phyloP scores from a whole-genome alignment of 2,113 vertebrate species.

The Calidris pugnax region DNA sequence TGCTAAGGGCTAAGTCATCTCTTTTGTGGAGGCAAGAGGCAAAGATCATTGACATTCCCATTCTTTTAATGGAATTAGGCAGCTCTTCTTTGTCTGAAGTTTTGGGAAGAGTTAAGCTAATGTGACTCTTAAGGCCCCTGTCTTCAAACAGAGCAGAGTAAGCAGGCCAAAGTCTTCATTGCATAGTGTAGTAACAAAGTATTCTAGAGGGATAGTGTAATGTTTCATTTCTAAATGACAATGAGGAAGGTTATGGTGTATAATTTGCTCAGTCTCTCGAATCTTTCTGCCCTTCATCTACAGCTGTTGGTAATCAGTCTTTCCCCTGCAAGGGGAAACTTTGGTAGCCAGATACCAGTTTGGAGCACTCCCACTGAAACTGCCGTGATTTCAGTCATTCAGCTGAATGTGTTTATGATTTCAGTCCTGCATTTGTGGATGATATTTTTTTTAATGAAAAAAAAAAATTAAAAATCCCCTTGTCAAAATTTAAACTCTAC shows the following conservation, averaged over 20 bases:
- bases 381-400: neutral
- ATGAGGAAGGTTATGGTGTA: neutral
- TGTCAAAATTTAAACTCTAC: neutral
- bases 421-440: neutral
- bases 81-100: neutral
- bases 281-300: neutral
- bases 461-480: neutral
- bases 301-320: neutral
- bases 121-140: neutral
- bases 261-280: neutral
- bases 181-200: neutral
- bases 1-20: neutral
- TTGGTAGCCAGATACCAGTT: neutral
- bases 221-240: neutral
- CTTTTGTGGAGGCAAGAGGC: neutral
- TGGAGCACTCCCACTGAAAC: neutral
- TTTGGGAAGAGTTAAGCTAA: neutral
- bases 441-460: neutral
- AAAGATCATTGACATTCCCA: neutral
- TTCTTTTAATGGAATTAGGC: neutral
- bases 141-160: neutral
- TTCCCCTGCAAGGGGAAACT: neutral
- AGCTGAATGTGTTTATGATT: neutral
- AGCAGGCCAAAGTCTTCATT: neutral
- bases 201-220: neutral